These are phyloP conservation scores for Sitobion miscanthi DNA, from an alignment of 1,140 invertebrate species.

Conservation along the genomic window DNA sequence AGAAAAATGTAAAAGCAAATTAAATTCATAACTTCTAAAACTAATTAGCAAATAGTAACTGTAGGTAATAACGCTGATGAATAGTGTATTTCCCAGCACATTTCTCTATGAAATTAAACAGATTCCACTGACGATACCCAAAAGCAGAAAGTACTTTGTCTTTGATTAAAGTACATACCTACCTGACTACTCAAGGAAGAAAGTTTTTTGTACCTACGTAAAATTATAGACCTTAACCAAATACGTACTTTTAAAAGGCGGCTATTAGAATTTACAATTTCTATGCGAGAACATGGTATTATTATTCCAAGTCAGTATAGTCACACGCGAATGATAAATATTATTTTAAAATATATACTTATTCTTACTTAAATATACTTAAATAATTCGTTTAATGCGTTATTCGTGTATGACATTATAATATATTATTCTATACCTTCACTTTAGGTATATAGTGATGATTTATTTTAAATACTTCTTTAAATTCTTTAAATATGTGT, in stretches of 20 bases:
- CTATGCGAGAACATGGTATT: not conserved
- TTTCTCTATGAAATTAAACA: not conserved
- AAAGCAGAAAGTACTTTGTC: not conserved
- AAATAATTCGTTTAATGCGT: not conserved
- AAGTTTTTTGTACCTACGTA: not conserved
- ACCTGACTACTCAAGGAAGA: not conserved
- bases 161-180: not conserved
- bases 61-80: not conserved
- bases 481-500: not conserved
- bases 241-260: not conserved
- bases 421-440: not conserved
- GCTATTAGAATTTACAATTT: not conserved
- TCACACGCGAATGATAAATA: not conserved
- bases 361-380: not conserved
- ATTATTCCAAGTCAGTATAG: not conserved
- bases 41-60: slow-evolving; percentile 29
- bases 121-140: not conserved
- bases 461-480: not conserved
- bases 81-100: not conserved
- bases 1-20: not conserved
- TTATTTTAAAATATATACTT: not conserved
- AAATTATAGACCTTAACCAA: not conserved
- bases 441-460: not conserved
- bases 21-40: not conserved
- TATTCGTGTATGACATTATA: not conserved